These are phyloP conservation scores for Colius striatus DNA, from an alignment of 2,113 vertebrate genomes.

Conservation along the genomic window DNA sequence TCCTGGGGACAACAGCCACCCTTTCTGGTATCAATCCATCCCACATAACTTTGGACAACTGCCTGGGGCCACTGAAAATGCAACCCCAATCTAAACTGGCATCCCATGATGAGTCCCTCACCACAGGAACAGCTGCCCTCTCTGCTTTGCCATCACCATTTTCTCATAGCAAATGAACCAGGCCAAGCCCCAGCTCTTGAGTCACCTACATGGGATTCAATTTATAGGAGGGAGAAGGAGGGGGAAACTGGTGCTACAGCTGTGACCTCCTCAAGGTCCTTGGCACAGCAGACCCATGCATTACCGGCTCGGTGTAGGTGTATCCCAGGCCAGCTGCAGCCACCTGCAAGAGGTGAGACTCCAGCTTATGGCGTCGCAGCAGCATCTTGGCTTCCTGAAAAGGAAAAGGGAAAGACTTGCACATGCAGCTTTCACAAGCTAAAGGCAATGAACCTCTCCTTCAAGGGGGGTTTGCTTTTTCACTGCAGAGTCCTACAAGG, in stretches of 20 bases:
- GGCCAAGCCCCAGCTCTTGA: background rate
- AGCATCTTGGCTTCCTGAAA: conserved; percentile 81
- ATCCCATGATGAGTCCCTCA: fast-evolving
- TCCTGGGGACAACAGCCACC: background rate
- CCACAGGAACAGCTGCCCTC: fast-evolving
- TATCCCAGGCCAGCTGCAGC: conserved; percentile 84
- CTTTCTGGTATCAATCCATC: background rate
- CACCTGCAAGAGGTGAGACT: conserved; percentile 84
- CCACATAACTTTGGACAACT: background rate
- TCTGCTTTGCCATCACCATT: background rate
- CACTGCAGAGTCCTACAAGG: background rate
- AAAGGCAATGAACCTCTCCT: background rate
- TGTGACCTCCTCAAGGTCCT: background rate
- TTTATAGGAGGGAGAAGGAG: background rate
- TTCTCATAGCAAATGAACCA: background rate
- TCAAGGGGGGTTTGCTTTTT: background rate
- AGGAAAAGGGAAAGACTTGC: background rate
- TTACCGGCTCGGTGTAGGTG: conserved; percentile 87
- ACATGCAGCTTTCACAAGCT: background rate
- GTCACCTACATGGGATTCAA: fast-evolving
- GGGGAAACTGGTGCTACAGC: background rate
- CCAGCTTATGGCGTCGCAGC: conserved; percentile 85
- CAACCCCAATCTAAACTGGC: background rate
- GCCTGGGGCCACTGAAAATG: background rate
- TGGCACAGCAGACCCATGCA: background rate